Base-by-base conservation (phyloP, 2,797 vertebrate genomes). In the Hyperoplus immaculatus region DNA sequence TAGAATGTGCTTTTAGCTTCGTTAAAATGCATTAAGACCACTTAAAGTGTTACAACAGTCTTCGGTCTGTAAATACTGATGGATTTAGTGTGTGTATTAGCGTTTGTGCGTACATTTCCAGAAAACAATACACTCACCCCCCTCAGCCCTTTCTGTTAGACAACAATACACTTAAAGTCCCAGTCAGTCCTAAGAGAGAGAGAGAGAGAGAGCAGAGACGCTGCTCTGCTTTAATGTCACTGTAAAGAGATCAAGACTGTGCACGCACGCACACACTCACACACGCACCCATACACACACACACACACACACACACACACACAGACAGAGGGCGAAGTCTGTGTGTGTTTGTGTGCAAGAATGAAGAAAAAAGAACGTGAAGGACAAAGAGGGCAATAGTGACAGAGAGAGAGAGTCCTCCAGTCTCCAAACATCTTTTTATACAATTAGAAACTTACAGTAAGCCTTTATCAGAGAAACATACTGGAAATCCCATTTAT, bases 401-500 rank as follows among this genome's bases (percentile, higher is more conserved):
- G 77, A 82, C 73, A 71, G 60, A 70, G 57, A 68, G 73, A 86
- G 83, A 68, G 73, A 86, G 83, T 78, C 87, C 55, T 73, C 18
- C 65, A 69, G 88, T 86, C 90, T 87, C 60, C 78, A 56, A 86
- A 81, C 64, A 58, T 90, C 74, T 73, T 86, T 29, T 93, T 87
- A 93, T 89, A 72, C 73, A 86, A 93, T 93, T 92, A 93, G 72
- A 29, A 87, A 85, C 66, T 91, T 93, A 93, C 90, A 82, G 91
- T 93, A 91, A 93, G 66, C 70, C 58, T 84, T 78, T 38, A 65
- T 87, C 80, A 75, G 83, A 75, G 71, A 82, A 87, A 74, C 55
- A 71, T 80, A 83, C 87, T 78, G 90, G 90, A 91, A 91, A 92
- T 89, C 71, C 65, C 41, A 87, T 89, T 88, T 87, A 59, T 70